phyloP scores from a whole-genome alignment of 2,888 invertebrate genomes.

The Tetrapedia diversipes region DNA sequence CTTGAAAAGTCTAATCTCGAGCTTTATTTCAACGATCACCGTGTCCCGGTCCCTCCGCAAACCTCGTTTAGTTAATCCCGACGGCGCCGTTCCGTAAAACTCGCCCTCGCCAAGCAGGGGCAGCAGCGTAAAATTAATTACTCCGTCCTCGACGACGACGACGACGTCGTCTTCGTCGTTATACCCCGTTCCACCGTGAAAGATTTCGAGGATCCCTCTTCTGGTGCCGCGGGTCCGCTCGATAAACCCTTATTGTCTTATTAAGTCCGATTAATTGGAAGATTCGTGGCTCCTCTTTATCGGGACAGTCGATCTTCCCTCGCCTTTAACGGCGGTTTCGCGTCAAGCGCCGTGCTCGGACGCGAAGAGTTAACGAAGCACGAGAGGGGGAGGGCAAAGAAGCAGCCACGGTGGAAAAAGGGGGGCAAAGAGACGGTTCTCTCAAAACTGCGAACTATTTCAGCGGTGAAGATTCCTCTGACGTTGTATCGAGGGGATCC shows the following conservation, averaged over 20 bases:
- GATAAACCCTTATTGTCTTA: conserved; percentile 55
- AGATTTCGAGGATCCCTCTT: conserved; percentile 39
- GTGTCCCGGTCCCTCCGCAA: conserved; percentile 42
- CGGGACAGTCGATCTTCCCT: background rate
- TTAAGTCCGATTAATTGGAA: conserved; percentile 49
- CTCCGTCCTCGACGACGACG: conserved; percentile 19
- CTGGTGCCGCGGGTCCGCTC: conserved; percentile 5
- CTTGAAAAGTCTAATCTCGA: conserved; percentile 56
- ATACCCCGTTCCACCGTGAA: conserved; percentile 26
- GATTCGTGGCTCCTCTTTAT: conserved; percentile 8
- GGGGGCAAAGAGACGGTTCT: background rate
- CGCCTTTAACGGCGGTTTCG: background rate
- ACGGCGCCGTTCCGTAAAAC: conserved; percentile 52
- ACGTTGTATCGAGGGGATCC: background rate
- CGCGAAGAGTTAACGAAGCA: background rate
- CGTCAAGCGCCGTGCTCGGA: background rate
- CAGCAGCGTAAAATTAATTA: conserved; percentile 70
- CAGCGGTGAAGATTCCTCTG: background rate
- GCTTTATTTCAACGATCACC: conserved; percentile 57
- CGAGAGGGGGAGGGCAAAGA: background rate
- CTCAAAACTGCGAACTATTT: background rate
- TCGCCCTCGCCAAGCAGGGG: conserved; percentile 46
- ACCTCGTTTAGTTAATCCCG: conserved; percentile 62
- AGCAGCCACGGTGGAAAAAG: background rate
- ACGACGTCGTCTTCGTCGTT: conserved; percentile 25